Base-by-base conservation (phyloP, 2,888 invertebrate species). In the Ennomos quercinarius region DNA sequence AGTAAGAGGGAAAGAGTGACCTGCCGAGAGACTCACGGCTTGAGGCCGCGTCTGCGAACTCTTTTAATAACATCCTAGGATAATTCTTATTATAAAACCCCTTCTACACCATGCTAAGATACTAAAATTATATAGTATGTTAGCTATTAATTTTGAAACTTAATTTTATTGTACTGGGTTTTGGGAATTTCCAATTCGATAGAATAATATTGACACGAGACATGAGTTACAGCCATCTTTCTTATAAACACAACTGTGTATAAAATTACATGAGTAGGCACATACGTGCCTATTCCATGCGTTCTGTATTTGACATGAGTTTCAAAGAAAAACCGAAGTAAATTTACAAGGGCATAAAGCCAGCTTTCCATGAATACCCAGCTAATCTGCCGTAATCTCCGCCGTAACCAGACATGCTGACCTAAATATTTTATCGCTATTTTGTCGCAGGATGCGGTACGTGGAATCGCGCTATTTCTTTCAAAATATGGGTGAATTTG, bases 1-100 rank as follows among this genome's bases (percentile, higher is more conserved):
- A 70, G 63, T 68, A 71, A 71, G 66, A 67, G 64, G 60, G 66
- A 68, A 70, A 70, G 71, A 74, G 67, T 66, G 66, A 68, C 67
- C 63, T 64, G 66, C 55, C 66, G 59, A 73, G 72, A 65, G 70
- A 51, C 73, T 41, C 68, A 75, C 52, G 56, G 51, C 61, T 49
- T 57, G 60, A 57, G 63, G 61, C n/a, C n/a, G n/a, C n/a, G n/a
- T n/a, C n/a, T n/a, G n/a, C n/a, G n/a, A n/a, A n/a, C 17, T 17
- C 17, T 17, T 17, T 17, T 17, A 17, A 2, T 4, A 27, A 27
- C 27, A 6, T 6, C 27, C 27, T 4, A 27, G 27, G 27, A 27
- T 5, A 2, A 27, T 27, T 27, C 2, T 27, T 27, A 27, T 27
- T 6, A 27, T 27, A 27, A n/a, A 27, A 6, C 4, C 27, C 27